Evolutionary conservation across 2,113 vertebrate genomes (phyloP).

Genomic region (Shinisaurus crocodilurus): DNA sequence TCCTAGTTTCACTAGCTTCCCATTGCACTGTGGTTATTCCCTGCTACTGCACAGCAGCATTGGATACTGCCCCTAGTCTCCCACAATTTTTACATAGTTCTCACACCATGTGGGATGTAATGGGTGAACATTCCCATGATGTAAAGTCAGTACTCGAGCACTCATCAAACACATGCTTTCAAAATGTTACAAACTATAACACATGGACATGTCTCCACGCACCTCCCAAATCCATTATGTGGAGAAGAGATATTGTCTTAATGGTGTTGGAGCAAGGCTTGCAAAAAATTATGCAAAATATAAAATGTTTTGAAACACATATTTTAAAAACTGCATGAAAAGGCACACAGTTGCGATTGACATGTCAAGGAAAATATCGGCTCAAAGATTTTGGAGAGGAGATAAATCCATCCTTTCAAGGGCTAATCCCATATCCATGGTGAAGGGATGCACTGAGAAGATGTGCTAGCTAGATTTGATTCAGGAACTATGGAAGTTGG

Average conservation of each 20-base stretch:
- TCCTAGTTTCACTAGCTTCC: no score
- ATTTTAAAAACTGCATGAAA: neutral
- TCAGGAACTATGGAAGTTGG: neutral
- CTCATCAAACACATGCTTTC: neutral
- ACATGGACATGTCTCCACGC: neutral
- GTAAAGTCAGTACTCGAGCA: no score
- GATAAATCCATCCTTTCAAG: neutral
- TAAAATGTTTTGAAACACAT: neutral
- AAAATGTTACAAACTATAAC: no score
- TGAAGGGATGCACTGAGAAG: neutral
- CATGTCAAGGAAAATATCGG: no score
- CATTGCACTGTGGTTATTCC: no score
- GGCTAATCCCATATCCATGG: neutral
- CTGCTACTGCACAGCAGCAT: no score
- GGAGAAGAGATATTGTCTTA: no score
- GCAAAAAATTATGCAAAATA: no score
- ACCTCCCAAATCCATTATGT: neutral
- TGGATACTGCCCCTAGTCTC: no score
- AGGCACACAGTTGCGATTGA: neutral
- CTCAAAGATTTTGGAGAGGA: neutral
- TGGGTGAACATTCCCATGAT: neutral
- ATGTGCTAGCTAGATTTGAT: neutral
- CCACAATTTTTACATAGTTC: neutral
- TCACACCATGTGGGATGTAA: neutral
- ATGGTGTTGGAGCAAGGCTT: no score